phyloP scores from a whole-genome alignment of 2,888 invertebrate genomes.

The Drosophila atroscutellata region DNA sequence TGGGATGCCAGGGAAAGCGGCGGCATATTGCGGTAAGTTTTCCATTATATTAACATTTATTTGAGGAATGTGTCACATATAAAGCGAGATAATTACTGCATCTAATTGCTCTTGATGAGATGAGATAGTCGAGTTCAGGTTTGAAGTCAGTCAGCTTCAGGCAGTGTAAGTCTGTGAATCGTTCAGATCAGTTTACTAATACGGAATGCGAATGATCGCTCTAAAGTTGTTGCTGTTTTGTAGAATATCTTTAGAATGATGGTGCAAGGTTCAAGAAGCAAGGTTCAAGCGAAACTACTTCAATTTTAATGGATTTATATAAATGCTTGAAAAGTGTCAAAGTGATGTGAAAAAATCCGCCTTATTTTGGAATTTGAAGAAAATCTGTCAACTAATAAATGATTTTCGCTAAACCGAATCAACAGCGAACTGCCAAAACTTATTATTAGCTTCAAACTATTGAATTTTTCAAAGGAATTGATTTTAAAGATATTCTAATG shows the following conservation, averaged over 20 bases:
- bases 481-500: not conserved
- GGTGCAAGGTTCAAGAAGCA: not conserved
- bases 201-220: not conserved
- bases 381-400: not conserved
- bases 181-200: not conserved
- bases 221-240: not conserved
- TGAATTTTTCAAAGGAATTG: not conserved
- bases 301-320: not conserved
- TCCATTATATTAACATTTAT: not conserved
- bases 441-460: not conserved
- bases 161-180: not conserved
- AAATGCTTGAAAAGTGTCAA: not conserved
- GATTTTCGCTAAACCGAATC: not conserved
- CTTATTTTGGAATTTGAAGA: not conserved
- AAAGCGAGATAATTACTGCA: not conserved
- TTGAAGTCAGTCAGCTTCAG: not conserved
- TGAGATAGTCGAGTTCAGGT: not conserved
- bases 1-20: constrained; percentile 95
- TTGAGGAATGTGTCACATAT: not conserved
- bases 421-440: no score
- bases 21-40: constrained; percentile 90
- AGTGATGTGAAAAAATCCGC: not conserved
- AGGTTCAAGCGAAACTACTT: not conserved
- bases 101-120: not conserved
- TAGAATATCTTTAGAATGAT: not conserved